Base-by-base conservation (phyloP, 2,113 vertebrate genomes). In the Sclerurus mexicanus region DNA sequence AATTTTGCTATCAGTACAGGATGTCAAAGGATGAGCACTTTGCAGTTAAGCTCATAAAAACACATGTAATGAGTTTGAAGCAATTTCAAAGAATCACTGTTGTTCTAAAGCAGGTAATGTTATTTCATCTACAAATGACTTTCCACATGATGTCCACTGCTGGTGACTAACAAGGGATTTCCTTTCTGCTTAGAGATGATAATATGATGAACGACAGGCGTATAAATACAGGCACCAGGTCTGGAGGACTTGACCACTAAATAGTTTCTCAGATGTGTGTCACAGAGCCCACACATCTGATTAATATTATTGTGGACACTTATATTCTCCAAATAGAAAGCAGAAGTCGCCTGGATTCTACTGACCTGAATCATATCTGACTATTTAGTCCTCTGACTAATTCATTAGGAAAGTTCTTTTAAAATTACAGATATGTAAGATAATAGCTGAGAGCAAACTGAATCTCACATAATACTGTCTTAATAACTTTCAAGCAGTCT, bases 121-220 rank as follows among this genome's bases (percentile, higher is more conserved):
- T 85, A 82, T 23, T 92, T 90, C n/a, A 75, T 28, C 50, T 85
- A 62, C 31, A 74, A 60, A 5, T 69, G 33, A 77, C 60, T 74
- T 92, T 66, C 50, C 74, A 87, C 20, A 22, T 19, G 28, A 90
- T 71, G 37, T 56, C 50, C 68, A 31, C 10, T 25, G 33, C 46
- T 67, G 15, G 19, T 88, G 75, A 95, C 83, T 92, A 94, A 90
- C 25, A 88, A 44, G 56, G 31, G 62, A 94, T 49, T 90, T 88
- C 42, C 85, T n/a, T 74, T 74, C 35, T 74, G 37, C 64, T 81
- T 72, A 74, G 33, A 87, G 21, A 56, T 44, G 5, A 56, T 42
- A 50, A 40, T 20, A 77, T 18, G 31, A 81, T 14, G 20, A 85
- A 79, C 23, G 46, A 44, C 83, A 92, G 46, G 62, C 10, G 63